A percentile compares a stretch with the other conserved stretches of the same genome.
Evolutionary conservation across 2,797 vertebrate species (phyloP).

Genomic region (Phalloptychus januarius): DNA sequence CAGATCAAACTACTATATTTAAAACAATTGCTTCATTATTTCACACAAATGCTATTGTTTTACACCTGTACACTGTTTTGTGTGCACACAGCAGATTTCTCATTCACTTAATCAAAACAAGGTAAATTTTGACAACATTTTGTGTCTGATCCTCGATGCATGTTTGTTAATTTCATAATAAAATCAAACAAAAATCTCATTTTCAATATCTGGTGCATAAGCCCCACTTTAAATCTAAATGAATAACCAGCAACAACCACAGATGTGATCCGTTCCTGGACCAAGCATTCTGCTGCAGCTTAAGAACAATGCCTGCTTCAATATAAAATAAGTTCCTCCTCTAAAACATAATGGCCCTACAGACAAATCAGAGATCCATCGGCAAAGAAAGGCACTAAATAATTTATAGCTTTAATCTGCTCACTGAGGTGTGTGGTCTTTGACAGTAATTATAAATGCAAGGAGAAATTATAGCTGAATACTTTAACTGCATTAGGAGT

Average conservation of each 20-base stretch:
- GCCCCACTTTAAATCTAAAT: slow-evolving; percentile 54
- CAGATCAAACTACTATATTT: neutral
- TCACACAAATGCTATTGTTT: slow-evolving; percentile 35
- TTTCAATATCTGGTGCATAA: neutral
- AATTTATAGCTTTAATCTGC: slow-evolving; percentile 99
- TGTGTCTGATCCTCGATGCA: slow-evolving; percentile 64
- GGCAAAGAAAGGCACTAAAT: slow-evolving; percentile 96
- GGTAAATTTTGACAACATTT: slow-evolving; percentile 75
- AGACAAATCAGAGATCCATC: slow-evolving; percentile 94
- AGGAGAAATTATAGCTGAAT: slow-evolving; percentile 99
- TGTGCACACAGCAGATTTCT: slow-evolving; percentile 69
- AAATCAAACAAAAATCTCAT: neutral
- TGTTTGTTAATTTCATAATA: neutral
- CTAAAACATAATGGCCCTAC: slow-evolving; percentile 94
- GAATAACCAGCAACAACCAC: slow-evolving; percentile 67
- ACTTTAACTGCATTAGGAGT: slow-evolving; percentile 99
- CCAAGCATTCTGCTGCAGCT: slow-evolving; percentile 57
- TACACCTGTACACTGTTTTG: slow-evolving; percentile 44
- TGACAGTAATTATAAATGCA: slow-evolving; percentile 99
- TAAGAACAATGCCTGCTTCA: slow-evolving; percentile 76
- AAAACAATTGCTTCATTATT: slow-evolving; percentile 10
- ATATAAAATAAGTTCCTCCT: slow-evolving; percentile 92
- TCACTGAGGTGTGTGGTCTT: slow-evolving; percentile 99
- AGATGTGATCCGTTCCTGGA: slow-evolving; percentile 30
- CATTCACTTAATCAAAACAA: slow-evolving; percentile 72